These are phyloP conservation scores for Cariama cristata DNA, from an alignment of 2,113 vertebrate species.

Conservation along the genomic window DNA sequence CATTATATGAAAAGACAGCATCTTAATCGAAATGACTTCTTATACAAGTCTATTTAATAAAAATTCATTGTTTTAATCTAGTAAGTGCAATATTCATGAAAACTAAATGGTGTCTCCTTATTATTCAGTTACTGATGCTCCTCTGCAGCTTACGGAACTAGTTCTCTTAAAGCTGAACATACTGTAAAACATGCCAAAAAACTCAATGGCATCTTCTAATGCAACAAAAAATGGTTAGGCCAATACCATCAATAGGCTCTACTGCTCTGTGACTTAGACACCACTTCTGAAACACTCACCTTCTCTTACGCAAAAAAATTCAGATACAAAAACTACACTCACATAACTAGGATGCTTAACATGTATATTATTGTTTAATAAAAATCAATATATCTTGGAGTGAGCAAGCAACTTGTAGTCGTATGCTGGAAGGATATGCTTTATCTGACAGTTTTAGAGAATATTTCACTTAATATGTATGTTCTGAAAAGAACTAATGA, in stretches of 20 bases:
- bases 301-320: background rate
- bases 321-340: background rate
- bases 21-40: slow-evolving; percentile 68
- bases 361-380: background rate
- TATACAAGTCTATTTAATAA: slow-evolving; percentile 73
- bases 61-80: slow-evolving; percentile 73
- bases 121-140: slow-evolving; percentile 66
- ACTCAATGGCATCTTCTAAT: background rate
- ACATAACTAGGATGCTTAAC: background rate
- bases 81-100: slow-evolving; percentile 71
- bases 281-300: background rate
- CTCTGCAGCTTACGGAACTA: slow-evolving; percentile 27
- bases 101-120: slow-evolving; percentile 56
- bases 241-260: background rate
- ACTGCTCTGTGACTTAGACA: background rate
- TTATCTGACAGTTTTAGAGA: background rate
- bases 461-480: background rate
- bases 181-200: background rate
- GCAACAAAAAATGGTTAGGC: background rate
- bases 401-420: background rate
- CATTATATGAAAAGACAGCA: slow-evolving; percentile 53
- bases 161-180: slow-evolving; percentile 32
- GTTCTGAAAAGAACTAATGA: background rate
- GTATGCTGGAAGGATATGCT: background rate
- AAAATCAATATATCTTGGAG: background rate